Evolutionary conservation across 2,113 vertebrate species (phyloP), one percentile per base, ranked within the genome.

Genomic region (Heliornis fulica): DNA sequence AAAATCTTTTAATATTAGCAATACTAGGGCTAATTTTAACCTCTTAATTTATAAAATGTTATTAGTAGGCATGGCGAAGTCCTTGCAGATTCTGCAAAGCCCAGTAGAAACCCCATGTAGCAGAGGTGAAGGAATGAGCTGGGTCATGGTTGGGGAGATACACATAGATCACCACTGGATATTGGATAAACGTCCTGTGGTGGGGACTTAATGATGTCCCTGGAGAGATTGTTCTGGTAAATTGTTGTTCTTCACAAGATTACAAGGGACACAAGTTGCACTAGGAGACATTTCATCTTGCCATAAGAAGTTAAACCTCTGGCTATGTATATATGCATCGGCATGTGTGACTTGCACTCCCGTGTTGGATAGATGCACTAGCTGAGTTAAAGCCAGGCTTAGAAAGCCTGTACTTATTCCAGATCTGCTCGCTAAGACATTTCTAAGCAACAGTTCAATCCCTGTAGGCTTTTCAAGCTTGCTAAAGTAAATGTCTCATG

Each of bases 351-450:
- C 25, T 68, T 50, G 28, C 40, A 43, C 32, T 40, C 34, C 45
- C 5, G 0, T 28, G 45, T 48, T 57, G 72, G 51, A 34, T 0
- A 0, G 70, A 45, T 41, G 25, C 48, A n/a, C 76, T 83, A 83
- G 40, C 9, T 32, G 75, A 78, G 41, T 85, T 77, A 75, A 83
- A 92, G 63, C 14, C 34, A 89, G 72, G 22, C 23, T 32, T 87
- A 60, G 34, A 59, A 82, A 89, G 46, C 16, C 14, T 54, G 0
- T 36, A 15, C 64, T 89, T 83, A 38, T 92, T 89, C 65, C 56
- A 81, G 15, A 82, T 64, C 40, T 68, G 29, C n/a, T 79, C 46
- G 34, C n/a, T 61, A 65, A 83, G 66, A 25, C 19, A 65, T 92
- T 92, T 86, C 63, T 54, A 65, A 83, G 48, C 50, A 94, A 66